phyloP scores from a whole-genome alignment of 2,113 vertebrate species.

The Hydropotes inermis region DNA sequence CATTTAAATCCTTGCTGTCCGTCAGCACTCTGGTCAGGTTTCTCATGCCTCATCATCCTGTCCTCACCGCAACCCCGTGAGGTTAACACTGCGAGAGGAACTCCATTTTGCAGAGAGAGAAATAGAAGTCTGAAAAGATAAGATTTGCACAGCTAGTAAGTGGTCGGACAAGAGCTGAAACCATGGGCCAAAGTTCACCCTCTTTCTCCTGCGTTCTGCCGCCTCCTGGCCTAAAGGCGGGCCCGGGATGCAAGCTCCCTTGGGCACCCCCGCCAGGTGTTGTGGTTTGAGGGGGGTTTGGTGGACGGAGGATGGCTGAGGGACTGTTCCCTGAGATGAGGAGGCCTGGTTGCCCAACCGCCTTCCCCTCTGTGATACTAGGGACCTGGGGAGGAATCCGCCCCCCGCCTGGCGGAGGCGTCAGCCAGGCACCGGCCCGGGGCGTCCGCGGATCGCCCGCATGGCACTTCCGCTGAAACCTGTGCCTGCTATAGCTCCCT shows the following conservation, averaged over 20 bases:
- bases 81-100: not conserved
- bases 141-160: not conserved
- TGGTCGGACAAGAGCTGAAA: not conserved
- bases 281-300: not conserved
- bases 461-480: not conserved
- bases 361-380: not conserved
- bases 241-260: not conserved
- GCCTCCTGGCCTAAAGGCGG: not conserved
- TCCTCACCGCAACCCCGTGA: not conserved
- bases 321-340: not conserved
- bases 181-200: too few species aligned
- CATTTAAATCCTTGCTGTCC: not conserved
- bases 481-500: not conserved
- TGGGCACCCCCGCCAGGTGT: not conserved
- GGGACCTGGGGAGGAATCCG: not conserved
- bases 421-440: fast-evolving
- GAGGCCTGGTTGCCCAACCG: not conserved
- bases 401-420: not conserved
- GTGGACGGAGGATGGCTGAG: not conserved
- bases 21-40: not conserved
- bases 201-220: not conserved
- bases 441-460: fast-evolving
- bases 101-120: not conserved
- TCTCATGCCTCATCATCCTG: not conserved
- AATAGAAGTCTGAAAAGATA: not conserved